Base-by-base conservation (phyloP, 1,140 invertebrate species). In the Brachionus rubens region DNA sequence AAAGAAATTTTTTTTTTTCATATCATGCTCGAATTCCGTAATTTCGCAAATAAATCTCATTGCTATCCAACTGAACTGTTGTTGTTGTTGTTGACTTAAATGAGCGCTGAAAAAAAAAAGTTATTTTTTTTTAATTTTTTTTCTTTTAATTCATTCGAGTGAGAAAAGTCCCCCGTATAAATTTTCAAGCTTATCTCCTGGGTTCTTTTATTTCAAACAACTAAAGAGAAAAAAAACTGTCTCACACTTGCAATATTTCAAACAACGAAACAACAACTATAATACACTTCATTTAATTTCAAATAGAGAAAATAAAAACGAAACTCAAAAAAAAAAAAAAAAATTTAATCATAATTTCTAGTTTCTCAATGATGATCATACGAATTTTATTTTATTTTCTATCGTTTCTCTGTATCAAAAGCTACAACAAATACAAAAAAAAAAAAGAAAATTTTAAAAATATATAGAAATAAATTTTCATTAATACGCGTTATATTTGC, bases 401-500 rank as follows among this genome's bases (percentile, higher is more conserved):
- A 36, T n/a, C n/a, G n/a, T n/a, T n/a, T n/a, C n/a, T 48, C 52
- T 54, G 28, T 54, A 54, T 54, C 52, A 54, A 54, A 54, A 21
- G 16, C 52, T 54, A 54, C 24, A 54, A 54, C 52, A 54, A 43
- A 43, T 43, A 43, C 10, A 43, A 54, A 54, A 48, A 54, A 54
- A 28, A 28, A 54, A 28, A 54, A 54, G n/a, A n/a, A n/a, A n/a
- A n/a, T n/a, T n/a, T n/a, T n/a, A 36, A 5, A 36, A 5, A 36
- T 5, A 36, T 36, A 36, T 36, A 36, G 33, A 36, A 36, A 36
- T 36, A 59, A 36, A 36, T 59, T 56, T 59, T 59, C 54, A 59
- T 65, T 65, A 65, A 65, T 65, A 65, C 40, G 59, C 59, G 59
- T 65, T 65, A 65, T 65, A 43, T 65, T 43, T 65, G 33, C 59